Conservation (phyloP, 2,888 invertebrate species). For the Leptopterna dolabrata region DNA sequence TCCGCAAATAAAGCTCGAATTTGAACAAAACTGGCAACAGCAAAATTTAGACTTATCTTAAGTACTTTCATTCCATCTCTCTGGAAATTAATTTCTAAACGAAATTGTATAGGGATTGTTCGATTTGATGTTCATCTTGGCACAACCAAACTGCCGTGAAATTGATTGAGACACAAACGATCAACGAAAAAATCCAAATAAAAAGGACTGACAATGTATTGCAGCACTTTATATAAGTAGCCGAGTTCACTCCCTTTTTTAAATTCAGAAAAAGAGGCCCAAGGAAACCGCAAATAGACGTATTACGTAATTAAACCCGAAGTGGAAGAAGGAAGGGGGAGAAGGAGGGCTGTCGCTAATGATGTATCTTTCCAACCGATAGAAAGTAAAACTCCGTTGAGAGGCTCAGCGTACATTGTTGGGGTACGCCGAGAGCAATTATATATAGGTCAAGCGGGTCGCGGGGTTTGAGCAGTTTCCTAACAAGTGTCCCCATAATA, state of each 20-base stretch:
- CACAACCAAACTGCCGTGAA: no score
- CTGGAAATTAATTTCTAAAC: no score
- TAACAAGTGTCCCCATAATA: background rate
- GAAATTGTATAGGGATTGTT: no score
- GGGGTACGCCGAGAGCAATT: constrained; percentile 1
- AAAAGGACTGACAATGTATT: background rate
- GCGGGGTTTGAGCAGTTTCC: background rate
- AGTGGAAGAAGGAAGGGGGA: background rate
- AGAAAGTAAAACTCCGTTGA: constrained; percentile 6
- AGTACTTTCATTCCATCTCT: no score
- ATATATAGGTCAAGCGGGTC: constrained; percentile 24
- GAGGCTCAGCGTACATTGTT: background rate
- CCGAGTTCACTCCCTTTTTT: background rate
- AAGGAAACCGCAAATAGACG: constrained; percentile 26
- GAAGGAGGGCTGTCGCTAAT: constrained; percentile 17
- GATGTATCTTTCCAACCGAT: constrained; percentile 25
- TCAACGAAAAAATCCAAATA: no score
- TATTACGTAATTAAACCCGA: constrained; percentile 18
- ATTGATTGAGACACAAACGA: no score
- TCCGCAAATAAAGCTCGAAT: no score
- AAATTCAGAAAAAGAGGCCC: no score
- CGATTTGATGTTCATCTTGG: no score
- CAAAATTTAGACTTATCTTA: no score
- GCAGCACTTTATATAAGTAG: background rate
- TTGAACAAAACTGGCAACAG: no score